Conservation (phyloP, 2,797 vertebrate genomes). For the Anas capensis region DNA sequence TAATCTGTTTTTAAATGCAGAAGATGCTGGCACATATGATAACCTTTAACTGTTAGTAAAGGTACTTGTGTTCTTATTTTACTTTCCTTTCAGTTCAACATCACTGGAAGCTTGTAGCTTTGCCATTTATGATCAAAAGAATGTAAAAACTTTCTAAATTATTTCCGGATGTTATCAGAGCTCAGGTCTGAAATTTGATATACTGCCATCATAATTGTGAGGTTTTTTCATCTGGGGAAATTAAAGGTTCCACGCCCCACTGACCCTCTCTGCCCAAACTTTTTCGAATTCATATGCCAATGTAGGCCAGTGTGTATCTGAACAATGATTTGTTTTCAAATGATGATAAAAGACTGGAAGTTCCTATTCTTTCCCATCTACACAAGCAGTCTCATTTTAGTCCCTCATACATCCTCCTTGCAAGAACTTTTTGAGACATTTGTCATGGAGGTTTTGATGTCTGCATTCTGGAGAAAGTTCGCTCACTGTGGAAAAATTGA, state of each 20-base stretch:
- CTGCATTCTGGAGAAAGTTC: background rate
- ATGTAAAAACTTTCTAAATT: background rate
- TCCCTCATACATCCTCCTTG: background rate
- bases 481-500: background rate
- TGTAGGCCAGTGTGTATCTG: background rate
- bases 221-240: background rate
- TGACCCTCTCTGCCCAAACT: background rate
- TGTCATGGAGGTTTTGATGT: background rate
- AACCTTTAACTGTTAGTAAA: background rate
- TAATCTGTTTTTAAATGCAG: background rate
- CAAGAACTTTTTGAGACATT: background rate
- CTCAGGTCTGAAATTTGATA: background rate
- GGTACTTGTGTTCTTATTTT: background rate
- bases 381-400: background rate
- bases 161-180: background rate
- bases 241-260: background rate
- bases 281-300: background rate
- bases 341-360: background rate
- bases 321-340: background rate
- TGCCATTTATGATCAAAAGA: background rate
- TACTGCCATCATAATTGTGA: background rate
- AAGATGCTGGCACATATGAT: background rate
- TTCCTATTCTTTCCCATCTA: background rate
- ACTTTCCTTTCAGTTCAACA: background rate
- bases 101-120: background rate